phyloP scores from a whole-genome alignment of 2,113 vertebrate species.

The Ancistrus triradiatus region DNA sequence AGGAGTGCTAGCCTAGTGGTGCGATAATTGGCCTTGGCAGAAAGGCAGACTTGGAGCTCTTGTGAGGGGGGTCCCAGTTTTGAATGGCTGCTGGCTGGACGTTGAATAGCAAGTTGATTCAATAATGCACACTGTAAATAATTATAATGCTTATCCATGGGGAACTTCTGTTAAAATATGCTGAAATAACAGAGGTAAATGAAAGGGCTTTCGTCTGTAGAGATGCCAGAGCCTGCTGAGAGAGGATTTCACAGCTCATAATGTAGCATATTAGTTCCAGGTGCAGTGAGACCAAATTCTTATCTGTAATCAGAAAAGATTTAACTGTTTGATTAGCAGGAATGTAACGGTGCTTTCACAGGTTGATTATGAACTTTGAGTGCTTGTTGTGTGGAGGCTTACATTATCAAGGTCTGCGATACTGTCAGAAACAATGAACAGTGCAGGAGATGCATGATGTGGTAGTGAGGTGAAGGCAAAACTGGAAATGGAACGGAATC shows the following conservation, averaged over 20 bases:
- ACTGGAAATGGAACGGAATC: neutral
- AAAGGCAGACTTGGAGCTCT: conserved; percentile 38
- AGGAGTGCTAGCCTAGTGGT: conserved; percentile 34
- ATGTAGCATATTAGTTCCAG: conserved; percentile 34
- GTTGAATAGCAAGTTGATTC: conserved; percentile 46
- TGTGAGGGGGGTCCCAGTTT: conserved; percentile 37
- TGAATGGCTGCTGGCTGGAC: conserved; percentile 41
- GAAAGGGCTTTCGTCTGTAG: conserved; percentile 27
- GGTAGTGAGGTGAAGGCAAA: neutral
- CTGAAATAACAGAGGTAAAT: conserved; percentile 44
- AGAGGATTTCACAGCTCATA: conserved; percentile 34
- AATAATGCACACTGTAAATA: conserved; percentile 47
- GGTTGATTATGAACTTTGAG: neutral
- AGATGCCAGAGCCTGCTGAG: conserved; percentile 31
- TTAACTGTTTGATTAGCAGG: neutral
- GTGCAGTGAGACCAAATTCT: conserved; percentile 9
- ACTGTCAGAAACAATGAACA: neutral
- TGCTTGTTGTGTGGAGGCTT: neutral
- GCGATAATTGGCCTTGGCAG: conserved; percentile 53
- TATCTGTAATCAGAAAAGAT: conserved; percentile 2
- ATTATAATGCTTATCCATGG: conserved; percentile 37
- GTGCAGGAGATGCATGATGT: too few species aligned
- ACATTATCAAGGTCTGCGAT: neutral
- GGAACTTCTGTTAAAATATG: conserved; percentile 55
- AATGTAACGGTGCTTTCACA: neutral